Conservation (phyloP, 2,888 invertebrate genomes). For the Dolichopus griseipennis region DNA sequence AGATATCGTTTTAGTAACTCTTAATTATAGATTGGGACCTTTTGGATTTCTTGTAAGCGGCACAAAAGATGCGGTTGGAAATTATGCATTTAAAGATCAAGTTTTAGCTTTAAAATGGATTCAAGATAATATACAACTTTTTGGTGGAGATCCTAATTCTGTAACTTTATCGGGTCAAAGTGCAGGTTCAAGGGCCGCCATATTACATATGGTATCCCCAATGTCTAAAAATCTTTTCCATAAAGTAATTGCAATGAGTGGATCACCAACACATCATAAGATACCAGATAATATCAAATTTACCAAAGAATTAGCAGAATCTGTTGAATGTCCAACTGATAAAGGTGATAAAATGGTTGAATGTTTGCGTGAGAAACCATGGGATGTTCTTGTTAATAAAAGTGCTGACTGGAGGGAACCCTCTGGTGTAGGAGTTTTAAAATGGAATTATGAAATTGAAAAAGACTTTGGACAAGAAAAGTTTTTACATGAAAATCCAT, state of each 20-base stretch:
- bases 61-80: constrained; percentile 54
- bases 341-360: constrained; percentile 45
- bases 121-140: constrained; percentile 51
- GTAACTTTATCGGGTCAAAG: constrained; percentile 57
- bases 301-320: constrained; percentile 51
- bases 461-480: constrained; percentile 50
- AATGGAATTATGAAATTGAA: constrained; percentile 49
- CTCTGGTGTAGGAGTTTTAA: constrained; percentile 29
- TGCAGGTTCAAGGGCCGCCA: constrained; percentile 45
- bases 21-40: constrained; percentile 37
- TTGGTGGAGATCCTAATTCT: constrained; percentile 55
- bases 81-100: constrained; percentile 60
- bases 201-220: constrained; percentile 51
- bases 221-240: constrained; percentile 59
- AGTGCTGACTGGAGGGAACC: constrained; percentile 26
- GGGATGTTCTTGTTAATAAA: constrained; percentile 25
- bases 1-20: constrained; percentile 34
- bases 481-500: constrained; percentile 51
- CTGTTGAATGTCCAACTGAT: constrained; percentile 50
- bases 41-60: constrained; percentile 53
- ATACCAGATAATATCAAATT: constrained; percentile 45
- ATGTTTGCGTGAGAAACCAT: constrained; percentile 44
- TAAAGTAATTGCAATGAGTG: constrained; percentile 58
- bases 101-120: constrained; percentile 57
- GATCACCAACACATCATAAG: constrained; percentile 48